Percentiles rank a stretch among this genome's conserved stretches.
These are phyloP conservation scores for Mola mola DNA, from an alignment of 2,113 vertebrate genomes.

Conservation along the genomic window DNA sequence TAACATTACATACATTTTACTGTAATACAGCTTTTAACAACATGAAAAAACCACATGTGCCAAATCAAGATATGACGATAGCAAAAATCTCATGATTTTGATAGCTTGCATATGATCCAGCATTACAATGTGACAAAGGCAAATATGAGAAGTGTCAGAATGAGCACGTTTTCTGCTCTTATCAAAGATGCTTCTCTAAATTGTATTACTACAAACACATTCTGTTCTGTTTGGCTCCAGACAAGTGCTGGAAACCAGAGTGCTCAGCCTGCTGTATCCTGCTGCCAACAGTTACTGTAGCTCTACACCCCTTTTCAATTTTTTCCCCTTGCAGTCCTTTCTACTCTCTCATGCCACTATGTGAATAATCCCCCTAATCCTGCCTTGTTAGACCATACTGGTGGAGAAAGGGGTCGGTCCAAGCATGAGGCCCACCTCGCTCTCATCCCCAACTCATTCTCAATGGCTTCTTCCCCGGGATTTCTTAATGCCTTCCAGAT, in stretches of 20 bases:
- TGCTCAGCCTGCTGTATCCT: background rate
- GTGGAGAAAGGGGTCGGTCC: slow-evolving; percentile 37
- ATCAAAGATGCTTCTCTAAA: no score
- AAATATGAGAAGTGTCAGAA: background rate
- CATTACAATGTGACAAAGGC: background rate
- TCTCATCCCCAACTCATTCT: slow-evolving; percentile 3
- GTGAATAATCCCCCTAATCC: slow-evolving; percentile 66
- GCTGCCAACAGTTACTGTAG: slow-evolving; percentile 23
- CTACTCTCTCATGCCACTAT: slow-evolving; percentile 18
- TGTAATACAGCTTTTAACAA: no score
- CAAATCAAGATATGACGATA: no score
- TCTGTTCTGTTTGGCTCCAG: background rate
- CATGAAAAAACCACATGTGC: no score
- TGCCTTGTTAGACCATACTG: slow-evolving; percentile 23
- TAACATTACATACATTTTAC: no score
- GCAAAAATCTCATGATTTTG: no score
- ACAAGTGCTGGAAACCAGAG: background rate
- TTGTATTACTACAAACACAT: background rate
- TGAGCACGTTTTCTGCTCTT: no score
- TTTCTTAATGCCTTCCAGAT: slow-evolving; percentile 5
- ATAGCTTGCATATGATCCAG: no score
- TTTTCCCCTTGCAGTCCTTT: slow-evolving; percentile 20
- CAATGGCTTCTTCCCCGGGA: slow-evolving; percentile 1
- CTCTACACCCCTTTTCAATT: slow-evolving; percentile 7
- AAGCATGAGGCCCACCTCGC: slow-evolving; percentile 17